phyloP scores from a whole-genome alignment of 2,797 vertebrate species.

The Benthosema pterotum region DNA sequence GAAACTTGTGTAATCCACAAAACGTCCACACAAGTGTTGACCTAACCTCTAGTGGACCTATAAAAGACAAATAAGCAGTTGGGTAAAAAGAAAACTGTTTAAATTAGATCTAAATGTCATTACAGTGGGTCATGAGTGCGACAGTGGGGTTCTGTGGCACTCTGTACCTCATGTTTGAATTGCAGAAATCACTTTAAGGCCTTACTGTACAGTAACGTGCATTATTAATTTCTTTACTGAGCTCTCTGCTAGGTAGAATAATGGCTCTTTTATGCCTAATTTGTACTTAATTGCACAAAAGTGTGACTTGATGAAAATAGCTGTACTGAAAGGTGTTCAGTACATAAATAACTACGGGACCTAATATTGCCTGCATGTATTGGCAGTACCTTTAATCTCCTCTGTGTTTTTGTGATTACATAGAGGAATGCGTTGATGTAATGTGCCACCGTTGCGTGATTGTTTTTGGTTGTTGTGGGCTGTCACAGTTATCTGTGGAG shows the following conservation, averaged over 20 bases:
- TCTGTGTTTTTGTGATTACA: too few relatives aligned
- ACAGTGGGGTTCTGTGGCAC: neutral
- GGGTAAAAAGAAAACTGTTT: conserved; percentile 30
- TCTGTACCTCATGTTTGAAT: neutral
- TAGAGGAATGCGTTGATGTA: too few relatives aligned
- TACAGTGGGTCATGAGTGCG: conserved; percentile 25
- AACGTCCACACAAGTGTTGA: conserved; percentile 40
- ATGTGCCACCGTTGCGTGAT: too few relatives aligned
- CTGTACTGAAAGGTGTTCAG: too few relatives aligned
- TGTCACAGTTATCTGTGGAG: too few relatives aligned
- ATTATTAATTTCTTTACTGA: neutral
- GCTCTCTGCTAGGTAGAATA: conserved; percentile 1
- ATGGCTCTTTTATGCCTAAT: conserved; percentile 5
- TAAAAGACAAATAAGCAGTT: conserved; percentile 36
- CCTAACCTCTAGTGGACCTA: conserved; percentile 36
- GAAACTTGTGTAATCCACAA: conserved; percentile 15
- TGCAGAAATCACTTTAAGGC: conserved; percentile 2
- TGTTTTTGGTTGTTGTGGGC: too few relatives aligned
- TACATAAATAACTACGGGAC: too few relatives aligned
- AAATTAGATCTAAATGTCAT: conserved; percentile 42
- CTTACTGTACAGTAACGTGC: neutral
- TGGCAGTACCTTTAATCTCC: too few relatives aligned
- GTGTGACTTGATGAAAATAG: too few relatives aligned
- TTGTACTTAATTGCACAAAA: too few relatives aligned
- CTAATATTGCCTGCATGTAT: too few relatives aligned